Base-by-base conservation (phyloP, 1,140 invertebrate species). In the Drosophila dunni region DNA sequence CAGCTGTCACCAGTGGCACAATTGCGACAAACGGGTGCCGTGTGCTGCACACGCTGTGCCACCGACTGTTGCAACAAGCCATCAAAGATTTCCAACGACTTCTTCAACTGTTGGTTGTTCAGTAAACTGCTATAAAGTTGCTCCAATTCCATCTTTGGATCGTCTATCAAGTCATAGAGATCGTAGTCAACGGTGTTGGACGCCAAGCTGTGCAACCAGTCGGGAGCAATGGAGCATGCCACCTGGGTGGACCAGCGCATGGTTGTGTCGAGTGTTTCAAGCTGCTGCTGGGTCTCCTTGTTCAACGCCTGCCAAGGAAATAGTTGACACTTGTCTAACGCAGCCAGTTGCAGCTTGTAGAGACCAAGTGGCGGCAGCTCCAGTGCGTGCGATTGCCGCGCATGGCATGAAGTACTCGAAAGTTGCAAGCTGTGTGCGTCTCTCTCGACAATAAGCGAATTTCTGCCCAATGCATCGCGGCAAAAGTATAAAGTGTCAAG, bases 391-490 rank as follows among this genome's bases (percentile, higher is more conserved):
- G 83, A 78, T 79, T 92, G 90, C 34, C 54, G 33, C 64, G 40
- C 24, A 20, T 64, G 73, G 50, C 82, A 91, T 89, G 93, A 93
- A 50, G 94, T 94, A 58, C 95, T 94, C 91, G 95, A 96, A 73
- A 94, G 94, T 34, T 95, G 83, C 34, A 94, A 83, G 46, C 95
- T 79, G 29, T 91, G 79, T 45, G 92, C 73, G 8, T 93, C 90
- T 73, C 94, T 92, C 88, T 94, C 94, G 85, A 97, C 94, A 13
- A 98, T 92, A 40, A 98, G 93, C 93, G 97, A 97, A 73, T 97
- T 95, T 76, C 97, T 94, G 24, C 98, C 98, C 92, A 98, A 95
- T 72, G 94, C 93, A 93, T 99, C 98, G 92, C 98, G 94, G 7
- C 95, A 96, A 93, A 98, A 98, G 93, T 96, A 98, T 40, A 99